Percentiles rank a stretch among this genome's conserved stretches.
Conservation (phyloP, 2,797 vertebrate species). For the Anableps anableps region DNA sequence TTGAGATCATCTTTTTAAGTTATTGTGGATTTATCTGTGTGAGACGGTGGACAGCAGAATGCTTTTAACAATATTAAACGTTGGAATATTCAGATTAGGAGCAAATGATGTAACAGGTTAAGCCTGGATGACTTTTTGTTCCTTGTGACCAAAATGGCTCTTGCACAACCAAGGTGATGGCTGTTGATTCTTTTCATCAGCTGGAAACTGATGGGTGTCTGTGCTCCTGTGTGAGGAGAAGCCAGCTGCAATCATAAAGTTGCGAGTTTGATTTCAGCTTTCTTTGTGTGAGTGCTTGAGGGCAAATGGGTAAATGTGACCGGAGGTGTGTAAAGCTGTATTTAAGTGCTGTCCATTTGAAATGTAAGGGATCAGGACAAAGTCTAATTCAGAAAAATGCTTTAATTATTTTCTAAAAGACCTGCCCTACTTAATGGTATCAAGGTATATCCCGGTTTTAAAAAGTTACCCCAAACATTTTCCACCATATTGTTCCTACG, state of each 20-base stretch:
- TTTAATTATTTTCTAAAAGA: background rate
- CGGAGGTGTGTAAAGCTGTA: background rate
- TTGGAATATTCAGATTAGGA: conserved; percentile 38
- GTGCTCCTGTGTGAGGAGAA: background rate
- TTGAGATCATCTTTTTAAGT: conserved; percentile 9
- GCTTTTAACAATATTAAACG: conserved; percentile 58
- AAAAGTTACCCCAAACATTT: background rate
- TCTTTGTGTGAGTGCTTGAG: background rate
- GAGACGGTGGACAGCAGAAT: conserved; percentile 17
- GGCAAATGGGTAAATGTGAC: background rate
- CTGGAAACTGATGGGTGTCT: background rate
- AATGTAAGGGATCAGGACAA: background rate
- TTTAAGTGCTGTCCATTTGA: background rate
- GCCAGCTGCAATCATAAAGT: background rate
- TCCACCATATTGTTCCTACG: background rate
- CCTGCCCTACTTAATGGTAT: background rate
- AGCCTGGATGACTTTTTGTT: conserved; percentile 39
- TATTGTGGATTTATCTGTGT: background rate
- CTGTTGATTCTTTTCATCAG: conserved; percentile 1
- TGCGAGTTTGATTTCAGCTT: background rate
- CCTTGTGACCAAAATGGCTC: conserved; percentile 15
- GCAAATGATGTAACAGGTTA: conserved; percentile 42
- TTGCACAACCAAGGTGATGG: conserved; percentile 17
- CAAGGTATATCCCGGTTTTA: background rate
- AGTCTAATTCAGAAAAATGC: background rate